Percentiles rank a stretch among this genome's conserved stretches.
Conservation (phyloP, 2,797 vertebrate genomes). For the Dermochelys coriacea region DNA sequence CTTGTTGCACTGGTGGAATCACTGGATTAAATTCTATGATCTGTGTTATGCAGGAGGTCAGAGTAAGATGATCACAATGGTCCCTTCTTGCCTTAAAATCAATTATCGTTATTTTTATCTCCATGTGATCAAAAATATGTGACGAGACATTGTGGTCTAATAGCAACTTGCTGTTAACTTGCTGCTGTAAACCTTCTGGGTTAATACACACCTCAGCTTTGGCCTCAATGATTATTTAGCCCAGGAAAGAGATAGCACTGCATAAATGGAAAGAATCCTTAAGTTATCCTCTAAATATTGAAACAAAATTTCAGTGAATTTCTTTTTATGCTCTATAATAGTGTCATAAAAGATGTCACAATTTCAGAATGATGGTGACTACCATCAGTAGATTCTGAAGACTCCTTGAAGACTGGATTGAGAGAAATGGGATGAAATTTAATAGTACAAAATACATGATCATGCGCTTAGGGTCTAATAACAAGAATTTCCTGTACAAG, state of each 20-base stretch:
- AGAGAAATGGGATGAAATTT: too few species aligned
- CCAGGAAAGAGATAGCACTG: background rate
- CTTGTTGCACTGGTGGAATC: background rate
- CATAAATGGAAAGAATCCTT: background rate
- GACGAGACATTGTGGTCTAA: background rate
- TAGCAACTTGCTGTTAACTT: background rate
- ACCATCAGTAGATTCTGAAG: too few species aligned
- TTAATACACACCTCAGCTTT: background rate
- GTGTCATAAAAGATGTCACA: too few species aligned
- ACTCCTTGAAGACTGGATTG: too few species aligned
- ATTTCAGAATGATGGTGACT: too few species aligned
- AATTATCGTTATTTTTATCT: background rate
- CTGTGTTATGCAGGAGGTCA: background rate
- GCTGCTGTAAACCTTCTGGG: background rate
- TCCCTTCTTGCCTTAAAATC: constrained; percentile 7
- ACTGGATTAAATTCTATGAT: background rate
- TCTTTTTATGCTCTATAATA: background rate
- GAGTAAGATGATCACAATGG: background rate
- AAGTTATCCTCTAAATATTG: background rate
- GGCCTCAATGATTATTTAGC: background rate
- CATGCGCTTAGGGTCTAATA: too few species aligned
- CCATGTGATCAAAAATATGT: background rate
- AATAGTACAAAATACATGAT: too few species aligned
- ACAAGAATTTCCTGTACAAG: too few species aligned
- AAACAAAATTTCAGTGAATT: background rate